Conservation (phyloP, 2,888 invertebrate species). For the Stomorhina lunata region DNA sequence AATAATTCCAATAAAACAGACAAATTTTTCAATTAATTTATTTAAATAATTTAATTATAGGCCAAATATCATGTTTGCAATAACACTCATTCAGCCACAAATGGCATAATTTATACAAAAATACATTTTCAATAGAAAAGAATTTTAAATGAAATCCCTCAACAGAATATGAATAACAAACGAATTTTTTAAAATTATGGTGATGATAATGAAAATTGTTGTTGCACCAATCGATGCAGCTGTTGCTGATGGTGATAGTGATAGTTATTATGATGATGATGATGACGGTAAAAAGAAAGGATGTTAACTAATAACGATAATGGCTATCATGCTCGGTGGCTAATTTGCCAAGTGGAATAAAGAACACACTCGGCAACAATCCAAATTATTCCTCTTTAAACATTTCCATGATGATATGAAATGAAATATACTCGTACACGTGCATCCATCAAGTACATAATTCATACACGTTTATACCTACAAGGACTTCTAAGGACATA, state of each 20-base stretch:
- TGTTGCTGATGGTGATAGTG: not conserved
- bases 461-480: not conserved
- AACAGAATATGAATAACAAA: not conserved
- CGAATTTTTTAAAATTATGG: not conserved
- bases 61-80: no score
- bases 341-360: not conserved
- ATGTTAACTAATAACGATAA: not conserved
- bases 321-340: not conserved
- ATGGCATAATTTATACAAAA: not conserved
- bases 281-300: no score
- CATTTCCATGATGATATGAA: not conserved
- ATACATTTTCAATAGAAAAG: not conserved
- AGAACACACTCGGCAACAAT: not conserved
- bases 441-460: not conserved
- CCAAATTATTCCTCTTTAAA: not conserved
- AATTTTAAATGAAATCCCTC: not conserved
- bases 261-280: no score
- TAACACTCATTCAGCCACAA: no score
- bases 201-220: not conserved
- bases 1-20: no score
- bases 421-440: no score
- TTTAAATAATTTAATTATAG: no score
- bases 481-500: not conserved
- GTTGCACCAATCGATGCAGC: not conserved
- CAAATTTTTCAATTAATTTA: no score